Evolutionary conservation across 2,888 invertebrate genomes (phyloP), one percentile per base, ranked within the genome.

Genomic region (Cataglyphis rosenhaueri): DNA sequence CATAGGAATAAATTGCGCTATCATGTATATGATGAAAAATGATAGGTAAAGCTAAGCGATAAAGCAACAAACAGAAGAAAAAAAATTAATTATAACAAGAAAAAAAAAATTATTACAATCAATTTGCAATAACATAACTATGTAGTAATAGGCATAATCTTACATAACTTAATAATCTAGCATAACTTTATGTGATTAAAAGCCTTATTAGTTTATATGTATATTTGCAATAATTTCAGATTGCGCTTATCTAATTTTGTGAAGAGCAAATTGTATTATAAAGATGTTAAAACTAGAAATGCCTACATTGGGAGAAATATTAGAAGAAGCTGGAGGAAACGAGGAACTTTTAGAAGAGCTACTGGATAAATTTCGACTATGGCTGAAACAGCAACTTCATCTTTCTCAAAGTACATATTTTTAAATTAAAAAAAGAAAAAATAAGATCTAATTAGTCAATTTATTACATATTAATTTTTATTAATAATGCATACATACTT

Each of bases 341-440:
- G 87, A 87, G 32, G 87, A 90, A 74, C 88, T 90, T 81, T 70
- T 92, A 86, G 83, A 86, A 71, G 90, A 91, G 73, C 89, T 91
- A 68, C 83, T 88, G 68, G 88, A 89, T 84, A 89, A 85, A 86
- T 88, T 91, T 61, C 88, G 88, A 57, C 93, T 94, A 21, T 95
- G 94, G 95, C 93, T 93, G 57, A 88, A 85, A 38, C 91, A 94
- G 66, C 94, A 94, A 88, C 93, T 93, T 1, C 94, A 95, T 90
- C 89, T 95, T 74, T 94, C 94, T 3, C 91, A 94, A 90, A 94
- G 92, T 91, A 86, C 78, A 70, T 68, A 62, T 48, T 66, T 65
- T 29, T 15, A 44, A 9, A 18, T 66, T 18, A 0, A 29, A 62
- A 62, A n/a, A 62, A 10, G n/a, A 62, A 35, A 35, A 9, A 32